Evolutionary conservation across 1,140 invertebrate species (phyloP).

Genomic region (Metopolophium dirhodum): DNA sequence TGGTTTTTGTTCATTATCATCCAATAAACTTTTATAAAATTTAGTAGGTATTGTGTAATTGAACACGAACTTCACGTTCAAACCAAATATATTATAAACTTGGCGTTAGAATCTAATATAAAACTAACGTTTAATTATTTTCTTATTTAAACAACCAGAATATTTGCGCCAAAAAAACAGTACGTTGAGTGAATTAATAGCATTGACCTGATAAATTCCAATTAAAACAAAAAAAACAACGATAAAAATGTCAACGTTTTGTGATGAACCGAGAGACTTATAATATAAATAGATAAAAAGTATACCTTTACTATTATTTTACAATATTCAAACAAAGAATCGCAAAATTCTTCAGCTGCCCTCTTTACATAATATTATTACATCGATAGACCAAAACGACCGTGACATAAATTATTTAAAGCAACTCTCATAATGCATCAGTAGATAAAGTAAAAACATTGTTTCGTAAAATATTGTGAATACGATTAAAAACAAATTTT

Average conservation of each 20-base stretch:
- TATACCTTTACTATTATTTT: background rate
- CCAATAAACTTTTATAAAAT: background rate
- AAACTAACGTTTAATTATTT: constrained; percentile 17
- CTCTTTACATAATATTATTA: background rate
- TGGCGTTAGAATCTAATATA: background rate
- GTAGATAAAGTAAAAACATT: too few species aligned
- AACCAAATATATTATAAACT: background rate
- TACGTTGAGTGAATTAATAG: background rate
- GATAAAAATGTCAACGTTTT: background rate
- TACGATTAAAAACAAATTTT: too few species aligned
- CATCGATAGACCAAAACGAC: background rate
- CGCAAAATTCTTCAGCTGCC: background rate
- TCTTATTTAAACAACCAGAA: background rate
- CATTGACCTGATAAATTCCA: background rate
- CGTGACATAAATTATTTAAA: background rate
- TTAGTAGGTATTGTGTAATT: background rate
- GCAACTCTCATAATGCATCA: too few species aligned
- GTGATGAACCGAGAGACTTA: too few species aligned
- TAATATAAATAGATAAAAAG: background rate
- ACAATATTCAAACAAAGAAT: background rate
- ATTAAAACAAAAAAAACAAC: background rate
- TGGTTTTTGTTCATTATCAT: background rate
- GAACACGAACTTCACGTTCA: background rate
- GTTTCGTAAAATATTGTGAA: too few species aligned
- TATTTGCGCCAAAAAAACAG: background rate